Conservation (phyloP, 2,888 invertebrate species). For the Eupithecia centaureata region DNA sequence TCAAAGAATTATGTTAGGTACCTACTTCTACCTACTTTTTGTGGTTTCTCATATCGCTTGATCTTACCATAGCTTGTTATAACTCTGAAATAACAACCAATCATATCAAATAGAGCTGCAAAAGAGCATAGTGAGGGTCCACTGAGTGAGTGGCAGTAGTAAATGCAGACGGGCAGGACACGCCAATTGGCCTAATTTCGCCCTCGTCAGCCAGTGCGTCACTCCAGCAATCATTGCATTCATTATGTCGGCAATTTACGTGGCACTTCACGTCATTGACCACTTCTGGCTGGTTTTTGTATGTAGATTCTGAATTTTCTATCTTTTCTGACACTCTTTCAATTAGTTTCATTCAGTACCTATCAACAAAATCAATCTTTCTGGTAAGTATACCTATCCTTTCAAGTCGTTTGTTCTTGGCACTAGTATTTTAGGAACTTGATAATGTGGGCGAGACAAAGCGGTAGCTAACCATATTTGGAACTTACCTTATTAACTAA, state of each 20-base stretch:
- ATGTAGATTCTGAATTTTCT: background rate
- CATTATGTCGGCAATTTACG: conserved; percentile 5
- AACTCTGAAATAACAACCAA: background rate
- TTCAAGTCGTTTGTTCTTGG: background rate
- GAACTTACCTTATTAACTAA: background rate
- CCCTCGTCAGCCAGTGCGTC: conserved; percentile 28
- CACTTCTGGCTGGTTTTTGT: background rate
- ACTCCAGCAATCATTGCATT: conserved; percentile 23
- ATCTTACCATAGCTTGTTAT: background rate
- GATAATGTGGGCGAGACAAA: conserved; percentile 25
- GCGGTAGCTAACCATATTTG: conserved; percentile 13
- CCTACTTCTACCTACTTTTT: background rate
- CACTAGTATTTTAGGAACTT: background rate
- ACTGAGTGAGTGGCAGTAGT: background rate
- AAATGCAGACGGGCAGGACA: conserved; percentile 58
- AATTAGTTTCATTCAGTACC: too few species aligned
- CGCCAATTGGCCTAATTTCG: conserved; percentile 65
- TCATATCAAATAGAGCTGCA: background rate
- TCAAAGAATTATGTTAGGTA: background rate
- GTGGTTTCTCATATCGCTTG: background rate
- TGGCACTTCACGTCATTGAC: background rate
- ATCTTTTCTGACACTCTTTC: too few species aligned
- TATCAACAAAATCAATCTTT: background rate
- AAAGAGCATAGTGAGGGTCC: conserved; percentile 14
- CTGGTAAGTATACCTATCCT: too few species aligned